Conservation (phyloP, 1,140 invertebrate genomes). For the Antheraea pernyi region DNA sequence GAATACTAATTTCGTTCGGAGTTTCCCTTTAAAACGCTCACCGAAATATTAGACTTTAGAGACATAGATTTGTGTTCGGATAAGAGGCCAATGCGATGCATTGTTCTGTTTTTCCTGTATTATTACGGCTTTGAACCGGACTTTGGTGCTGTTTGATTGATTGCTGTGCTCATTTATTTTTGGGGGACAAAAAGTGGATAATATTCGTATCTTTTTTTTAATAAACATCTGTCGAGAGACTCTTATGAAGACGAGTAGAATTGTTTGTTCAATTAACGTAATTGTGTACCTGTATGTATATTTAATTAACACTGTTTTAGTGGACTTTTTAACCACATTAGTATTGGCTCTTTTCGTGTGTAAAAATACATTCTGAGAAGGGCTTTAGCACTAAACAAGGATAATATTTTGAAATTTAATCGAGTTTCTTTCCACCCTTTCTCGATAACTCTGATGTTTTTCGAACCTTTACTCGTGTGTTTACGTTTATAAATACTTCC, state of each 20-base stretch:
- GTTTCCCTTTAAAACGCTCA: slow-evolving; percentile 63
- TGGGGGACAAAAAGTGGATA: slow-evolving; percentile 7
- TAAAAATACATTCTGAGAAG: no score
- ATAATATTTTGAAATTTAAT: no score
- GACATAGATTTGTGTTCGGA: slow-evolving; percentile 53
- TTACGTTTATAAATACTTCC: no score
- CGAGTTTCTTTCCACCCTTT: no score
- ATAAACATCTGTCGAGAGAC: not conserved
- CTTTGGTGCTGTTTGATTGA: slow-evolving; percentile 12
- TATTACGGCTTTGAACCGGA: slow-evolving; percentile 36
- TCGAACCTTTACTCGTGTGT: no score
- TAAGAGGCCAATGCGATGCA: slow-evolving; percentile 43
- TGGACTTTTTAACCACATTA: not conserved
- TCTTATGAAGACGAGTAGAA: not conserved
- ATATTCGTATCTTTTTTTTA: not conserved
- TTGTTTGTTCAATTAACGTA: not conserved
- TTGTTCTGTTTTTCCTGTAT: slow-evolving; percentile 59
- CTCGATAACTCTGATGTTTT: no score
- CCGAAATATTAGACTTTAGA: slow-evolving; percentile 63
- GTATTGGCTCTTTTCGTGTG: no score
- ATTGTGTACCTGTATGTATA: not conserved
- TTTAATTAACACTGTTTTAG: not conserved
- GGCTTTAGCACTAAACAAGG: no score
- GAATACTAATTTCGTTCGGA: slow-evolving; percentile 60
- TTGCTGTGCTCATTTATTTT: slow-evolving; percentile 10